Conservation (phyloP, 1,140 invertebrate species). For the Diorhabda elongata region DNA sequence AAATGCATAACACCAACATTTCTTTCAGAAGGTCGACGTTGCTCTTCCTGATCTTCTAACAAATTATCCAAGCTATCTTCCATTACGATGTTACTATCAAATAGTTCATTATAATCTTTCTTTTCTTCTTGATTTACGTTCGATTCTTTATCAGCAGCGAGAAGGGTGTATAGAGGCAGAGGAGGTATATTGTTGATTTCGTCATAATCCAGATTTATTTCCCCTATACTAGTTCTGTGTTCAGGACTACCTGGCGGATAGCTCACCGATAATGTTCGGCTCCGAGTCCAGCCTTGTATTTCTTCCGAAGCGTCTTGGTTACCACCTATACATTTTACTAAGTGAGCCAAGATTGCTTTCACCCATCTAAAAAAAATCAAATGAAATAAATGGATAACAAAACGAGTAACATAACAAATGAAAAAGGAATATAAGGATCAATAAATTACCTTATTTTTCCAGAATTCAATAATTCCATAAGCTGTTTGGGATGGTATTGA, state of each 20-base stretch:
- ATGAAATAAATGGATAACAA: background rate
- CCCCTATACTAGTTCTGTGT: constrained; percentile 47
- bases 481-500: constrained; percentile 97
- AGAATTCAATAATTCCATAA: constrained; percentile 98
- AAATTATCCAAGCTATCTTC: constrained; percentile 82
- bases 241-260: constrained; percentile 62
- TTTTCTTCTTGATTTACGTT: constrained; percentile 42
- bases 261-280: constrained; percentile 82
- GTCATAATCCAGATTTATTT: constrained; percentile 84
- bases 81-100: constrained; percentile 69
- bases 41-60: constrained; percentile 61
- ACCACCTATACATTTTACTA: constrained; percentile 80
- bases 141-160: constrained; percentile 81
- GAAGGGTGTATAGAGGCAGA: constrained; percentile 89
- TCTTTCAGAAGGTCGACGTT: constrained; percentile 52
- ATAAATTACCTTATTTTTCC: constrained; percentile 73
- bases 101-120: constrained; percentile 80
- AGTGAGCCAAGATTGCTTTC: constrained; percentile 94
- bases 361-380: constrained; percentile 68
- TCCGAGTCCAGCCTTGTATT: constrained; percentile 71
- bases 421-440: background rate
- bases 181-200: constrained; percentile 96
- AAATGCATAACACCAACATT: constrained; percentile 65
- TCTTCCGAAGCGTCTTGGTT: constrained; percentile 49
- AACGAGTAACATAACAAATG: background rate